These are phyloP conservation scores for Andrena fulva DNA, from an alignment of 2,888 invertebrate species.

Conservation along the genomic window DNA sequence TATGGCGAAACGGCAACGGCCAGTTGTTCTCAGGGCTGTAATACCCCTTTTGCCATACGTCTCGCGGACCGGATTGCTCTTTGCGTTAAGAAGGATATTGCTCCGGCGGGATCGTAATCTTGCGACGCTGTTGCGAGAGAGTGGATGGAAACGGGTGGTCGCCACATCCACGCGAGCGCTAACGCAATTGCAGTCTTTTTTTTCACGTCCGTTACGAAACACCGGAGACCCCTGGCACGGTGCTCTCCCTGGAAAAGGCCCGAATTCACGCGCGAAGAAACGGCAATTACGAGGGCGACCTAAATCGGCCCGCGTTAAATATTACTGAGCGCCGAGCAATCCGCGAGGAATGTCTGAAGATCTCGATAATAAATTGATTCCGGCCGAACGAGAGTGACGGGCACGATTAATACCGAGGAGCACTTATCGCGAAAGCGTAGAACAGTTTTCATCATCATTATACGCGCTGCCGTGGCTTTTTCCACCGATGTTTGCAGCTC, in stretches of 20 bases:
- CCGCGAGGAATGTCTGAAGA: conserved; percentile 20
- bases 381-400: conserved; percentile 52
- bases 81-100: conserved; percentile 5
- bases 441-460: conserved; percentile 53
- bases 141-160: background rate
- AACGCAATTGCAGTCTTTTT: background rate
- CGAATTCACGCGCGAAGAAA: background rate
- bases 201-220: background rate
- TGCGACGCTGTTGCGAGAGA: conserved; percentile 4
- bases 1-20: conserved; percentile 61
- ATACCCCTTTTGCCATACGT: conserved; percentile 48
- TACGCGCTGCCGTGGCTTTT: background rate
- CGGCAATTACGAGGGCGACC: background rate
- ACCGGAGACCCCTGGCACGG: background rate
- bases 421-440: conserved; percentile 64
- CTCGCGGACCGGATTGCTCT: conserved; percentile 13
- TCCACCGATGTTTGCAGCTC: background rate
- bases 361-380: conserved; percentile 61
- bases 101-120: conserved; percentile 14
- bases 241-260: background rate
- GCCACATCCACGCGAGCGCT: conserved; percentile 2
- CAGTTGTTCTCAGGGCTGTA: conserved; percentile 63
- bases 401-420: conserved; percentile 60
- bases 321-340: background rate
- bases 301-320: background rate